A percentile compares a stretch with the other conserved stretches of the same genome.
phyloP scores from a whole-genome alignment of 2,888 invertebrate species.

The Limnephilus lunatus region DNA sequence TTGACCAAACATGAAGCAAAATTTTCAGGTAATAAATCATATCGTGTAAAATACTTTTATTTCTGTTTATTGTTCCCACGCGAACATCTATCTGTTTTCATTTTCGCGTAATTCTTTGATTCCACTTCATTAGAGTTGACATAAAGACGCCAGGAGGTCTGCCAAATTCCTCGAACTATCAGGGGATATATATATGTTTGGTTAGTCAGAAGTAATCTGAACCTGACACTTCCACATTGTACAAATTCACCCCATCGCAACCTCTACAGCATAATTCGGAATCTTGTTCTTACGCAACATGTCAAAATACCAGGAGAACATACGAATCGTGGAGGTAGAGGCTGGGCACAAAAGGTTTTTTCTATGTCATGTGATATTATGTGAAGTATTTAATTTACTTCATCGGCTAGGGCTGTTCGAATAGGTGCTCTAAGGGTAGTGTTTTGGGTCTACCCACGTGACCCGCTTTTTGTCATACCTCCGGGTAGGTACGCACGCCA shows the following conservation, averaged over 20 bases:
- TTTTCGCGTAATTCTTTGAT: not conserved
- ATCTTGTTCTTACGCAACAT: slow-evolving; percentile 6
- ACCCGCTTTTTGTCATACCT: slow-evolving; percentile 26
- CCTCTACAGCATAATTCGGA: not conserved
- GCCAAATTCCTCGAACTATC: slow-evolving; percentile 24
- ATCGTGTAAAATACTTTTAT: not conserved
- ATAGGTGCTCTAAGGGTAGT: not conserved
- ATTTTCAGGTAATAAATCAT: not conserved
- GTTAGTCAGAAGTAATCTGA: not conserved
- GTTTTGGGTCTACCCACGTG: not conserved
- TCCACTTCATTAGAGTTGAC: slow-evolving; percentile 24
- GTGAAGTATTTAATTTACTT: not conserved
- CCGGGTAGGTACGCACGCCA: slow-evolving; percentile 15
- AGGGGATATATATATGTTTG: too few species aligned
- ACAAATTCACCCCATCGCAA: not conserved
- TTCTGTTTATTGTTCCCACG: not conserved
- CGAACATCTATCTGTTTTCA: not conserved
- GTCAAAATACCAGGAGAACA: slow-evolving; percentile 22
- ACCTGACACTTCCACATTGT: not conserved
- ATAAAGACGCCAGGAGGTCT: slow-evolving; percentile 24
- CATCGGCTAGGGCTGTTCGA: not conserved
- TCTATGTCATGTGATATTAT: slow-evolving; percentile 33
- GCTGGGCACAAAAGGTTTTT: slow-evolving; percentile 25
- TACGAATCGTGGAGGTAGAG: not conserved
- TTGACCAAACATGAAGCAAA: too few species aligned